Evolutionary conservation across 2,888 invertebrate species (phyloP), one percentile per base, ranked within the genome.

Genomic region (Leptogaster cylindrica): DNA sequence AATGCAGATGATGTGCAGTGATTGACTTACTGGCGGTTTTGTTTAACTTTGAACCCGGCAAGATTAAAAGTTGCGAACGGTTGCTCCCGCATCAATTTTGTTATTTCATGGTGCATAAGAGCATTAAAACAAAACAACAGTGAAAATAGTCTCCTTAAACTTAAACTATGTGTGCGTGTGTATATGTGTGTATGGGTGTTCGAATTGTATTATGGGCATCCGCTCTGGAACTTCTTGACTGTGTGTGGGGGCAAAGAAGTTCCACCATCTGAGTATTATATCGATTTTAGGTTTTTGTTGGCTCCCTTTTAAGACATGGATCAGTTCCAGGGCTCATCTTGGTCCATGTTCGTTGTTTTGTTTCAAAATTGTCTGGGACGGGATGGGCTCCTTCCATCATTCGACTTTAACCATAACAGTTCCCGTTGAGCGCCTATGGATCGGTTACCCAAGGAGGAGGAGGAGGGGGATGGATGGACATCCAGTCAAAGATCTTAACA

Each of bases 101-200:
- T 67, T 67, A 69, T 69, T 69, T 69, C 69, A 69, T 67, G 69
- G 65, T 69, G 50, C 69, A 69, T 69, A 69, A 69, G 67, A 51
- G 31, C 31, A 64, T 67, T 69, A 69, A 69, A 69, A 65, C 65
- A 65, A 61, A 66, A 68, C 67, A 65, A 58, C 65, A 41, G 10
- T 18, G 14, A n/a, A 16, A 41, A n/a, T 16, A 16, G 16, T 12
- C 41, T 41, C 41, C 41, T 41, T 41, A 41, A 41, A 10, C 3
- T 41, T n/a, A 10, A n/a, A 16, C 31, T 31, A 31, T 31, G 31
- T 31, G 10, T 31, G 10, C 31, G 10, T 31, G 10, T 10, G 10
- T 31, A 31, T 31, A 31, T 31, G 10, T 31, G 10, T 10, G 5
- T 41, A 16, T 41, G 20, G 14, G 16, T 41, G 25, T n/a, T n/a